Evolutionary conservation across 2,797 vertebrate genomes (phyloP).

Genomic region (Propithecus perrieri): DNA sequence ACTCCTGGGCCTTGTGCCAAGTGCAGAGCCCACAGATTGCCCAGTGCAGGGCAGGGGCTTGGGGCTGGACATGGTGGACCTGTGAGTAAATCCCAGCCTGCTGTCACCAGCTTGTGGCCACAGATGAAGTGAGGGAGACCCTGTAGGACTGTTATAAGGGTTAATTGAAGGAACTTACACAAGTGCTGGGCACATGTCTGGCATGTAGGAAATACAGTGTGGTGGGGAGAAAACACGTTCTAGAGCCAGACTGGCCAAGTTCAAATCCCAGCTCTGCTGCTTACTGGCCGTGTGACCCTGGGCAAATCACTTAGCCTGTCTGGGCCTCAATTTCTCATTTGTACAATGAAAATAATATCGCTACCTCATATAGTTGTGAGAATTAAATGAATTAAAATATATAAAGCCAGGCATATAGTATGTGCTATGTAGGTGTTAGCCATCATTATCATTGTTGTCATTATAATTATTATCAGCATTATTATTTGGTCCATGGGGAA

Average conservation of each 20-base stretch:
- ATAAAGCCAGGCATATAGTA: not conserved
- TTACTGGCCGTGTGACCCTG: not conserved
- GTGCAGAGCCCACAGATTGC: not conserved
- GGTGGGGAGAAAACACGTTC: not conserved
- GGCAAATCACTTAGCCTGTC: not conserved
- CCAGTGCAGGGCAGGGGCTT: rapidly evolving
- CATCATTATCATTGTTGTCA: not conserved
- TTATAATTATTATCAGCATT: not conserved
- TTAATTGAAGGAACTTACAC: not conserved
- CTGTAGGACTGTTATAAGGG: not conserved
- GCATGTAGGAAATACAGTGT: not conserved
- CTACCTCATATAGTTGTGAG: not conserved
- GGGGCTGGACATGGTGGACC: not conserved
- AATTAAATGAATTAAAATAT: not conserved
- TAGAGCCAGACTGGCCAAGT: not conserved
- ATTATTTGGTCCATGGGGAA: not conserved
- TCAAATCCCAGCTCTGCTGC: not conserved
- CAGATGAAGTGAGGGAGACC: not conserved
- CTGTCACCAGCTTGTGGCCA: not conserved
- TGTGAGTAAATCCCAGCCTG: not conserved
- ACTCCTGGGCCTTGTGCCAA: not conserved
- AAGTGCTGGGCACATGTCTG: not conserved
- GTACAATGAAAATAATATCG: not conserved
- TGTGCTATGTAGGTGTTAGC: not conserved
- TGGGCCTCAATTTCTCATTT: not conserved